Base-by-base conservation (phyloP, 2,113 vertebrate genomes). In the Zeus faber region DNA sequence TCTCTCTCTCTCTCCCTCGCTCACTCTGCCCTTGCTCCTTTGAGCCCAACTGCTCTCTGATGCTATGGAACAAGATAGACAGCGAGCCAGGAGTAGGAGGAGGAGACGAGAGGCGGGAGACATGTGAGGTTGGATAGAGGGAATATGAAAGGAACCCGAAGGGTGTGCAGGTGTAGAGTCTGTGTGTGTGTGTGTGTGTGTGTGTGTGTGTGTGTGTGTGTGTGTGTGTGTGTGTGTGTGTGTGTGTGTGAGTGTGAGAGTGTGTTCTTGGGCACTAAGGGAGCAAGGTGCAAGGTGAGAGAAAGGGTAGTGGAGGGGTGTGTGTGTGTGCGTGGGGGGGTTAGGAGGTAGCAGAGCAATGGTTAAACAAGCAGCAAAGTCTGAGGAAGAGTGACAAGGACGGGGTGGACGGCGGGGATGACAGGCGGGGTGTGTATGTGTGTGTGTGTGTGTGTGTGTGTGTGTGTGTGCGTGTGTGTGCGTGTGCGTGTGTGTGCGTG, bases 361-460 rank as follows among this genome's bases (percentile, higher is more conserved):
- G 31, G 21, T 8, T 70, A 71, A 77, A 70, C 70, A 71, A 55
- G 74, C 64, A 58, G 55, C 49, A 72, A 68, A 25, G 40, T 59
- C 53, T 6, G 58, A 33, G 59, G 25, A 67, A 65, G 74, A 85
- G 66, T 83, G 83, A 82, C 76, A 81, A 83, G 83, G 83, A 73
- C 70, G 45, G 65, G 76, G 55, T 59, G 71, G 84, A 83, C 77
- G 80, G 81, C 74, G 59, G 72, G 7, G 66, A 74, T 44, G 74
- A 81, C 82, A 79, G 79, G 70, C 73, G 54, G 75, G 76, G 65
- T n/a, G n/a, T n/a, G n/a, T n/a, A n/a, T n/a, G n/a, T n/a, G n/a
- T n/a, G n/a, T n/a, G n/a, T n/a, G n/a, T n/a, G n/a, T n/a, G n/a
- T n/a, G n/a, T n/a, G n/a, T n/a, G n/a, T n/a, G n/a, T n/a, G n/a